Conservation (phyloP, 2,113 vertebrate species). For the Cyphomyrus plagiostoma region DNA sequence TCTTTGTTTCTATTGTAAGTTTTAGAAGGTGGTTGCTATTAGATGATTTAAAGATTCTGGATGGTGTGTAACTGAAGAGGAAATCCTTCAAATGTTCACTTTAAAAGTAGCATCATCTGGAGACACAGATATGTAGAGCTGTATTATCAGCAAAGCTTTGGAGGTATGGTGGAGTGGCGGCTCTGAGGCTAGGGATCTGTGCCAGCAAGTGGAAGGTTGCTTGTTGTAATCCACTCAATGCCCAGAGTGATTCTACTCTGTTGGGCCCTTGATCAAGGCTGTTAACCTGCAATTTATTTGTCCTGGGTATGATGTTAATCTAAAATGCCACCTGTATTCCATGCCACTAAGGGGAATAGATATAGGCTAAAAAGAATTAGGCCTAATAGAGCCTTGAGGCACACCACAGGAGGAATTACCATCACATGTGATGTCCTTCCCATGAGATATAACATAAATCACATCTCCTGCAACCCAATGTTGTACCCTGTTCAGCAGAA, state of each 20-base stretch:
- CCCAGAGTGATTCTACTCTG: no score
- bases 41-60: not conserved
- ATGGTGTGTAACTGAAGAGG: not conserved
- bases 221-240: no score
- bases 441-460: not conserved
- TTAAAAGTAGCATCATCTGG: not conserved
- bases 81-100: not conserved
- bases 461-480: not conserved
- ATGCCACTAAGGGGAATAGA: not conserved
- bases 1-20: not conserved
- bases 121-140: not conserved
- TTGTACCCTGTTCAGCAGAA: not conserved
- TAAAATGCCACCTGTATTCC: not conserved
- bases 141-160: not conserved
- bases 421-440: not conserved
- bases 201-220: no score
- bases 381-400: not conserved
- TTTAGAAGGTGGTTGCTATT: not conserved
- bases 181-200: no score
- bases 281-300: no score
- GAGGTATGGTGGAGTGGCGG: no score
- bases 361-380: not conserved
- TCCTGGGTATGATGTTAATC: no score
- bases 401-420: not conserved
- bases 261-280: not conserved